phyloP scores from a whole-genome alignment of 2,797 vertebrate species.

The Selene dorsalis region DNA sequence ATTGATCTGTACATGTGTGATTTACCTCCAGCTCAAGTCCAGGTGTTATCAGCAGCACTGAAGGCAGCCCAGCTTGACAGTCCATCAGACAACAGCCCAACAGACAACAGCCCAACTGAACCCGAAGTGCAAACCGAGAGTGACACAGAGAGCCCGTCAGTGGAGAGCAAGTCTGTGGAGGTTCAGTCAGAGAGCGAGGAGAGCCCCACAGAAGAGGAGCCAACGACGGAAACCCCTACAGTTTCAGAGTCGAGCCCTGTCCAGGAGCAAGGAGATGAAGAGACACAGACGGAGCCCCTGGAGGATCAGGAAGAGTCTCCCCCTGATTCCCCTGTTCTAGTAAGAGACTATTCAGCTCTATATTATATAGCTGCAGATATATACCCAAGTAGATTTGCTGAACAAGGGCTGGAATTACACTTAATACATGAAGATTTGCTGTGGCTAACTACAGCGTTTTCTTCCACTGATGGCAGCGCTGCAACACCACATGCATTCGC shows the following conservation, averaged over 20 bases:
- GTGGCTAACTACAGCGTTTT: neutral
- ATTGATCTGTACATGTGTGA: conserved; percentile 28
- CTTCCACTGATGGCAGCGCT: neutral
- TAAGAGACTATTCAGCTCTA: conserved; percentile 44
- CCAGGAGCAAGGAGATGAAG: conserved; percentile 72
- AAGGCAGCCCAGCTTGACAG: conserved; percentile 90
- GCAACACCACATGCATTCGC: neutral
- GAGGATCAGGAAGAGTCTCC: conserved; percentile 74
- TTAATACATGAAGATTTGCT: neutral
- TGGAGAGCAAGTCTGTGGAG: conserved; percentile 60
- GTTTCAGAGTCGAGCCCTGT: conserved; percentile 63
- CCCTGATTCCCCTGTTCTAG: conserved; percentile 70
- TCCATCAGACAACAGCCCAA: conserved; percentile 56
- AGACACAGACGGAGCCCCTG: conserved; percentile 60
- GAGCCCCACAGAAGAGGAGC: conserved; percentile 62
- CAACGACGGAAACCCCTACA: conserved; percentile 39
- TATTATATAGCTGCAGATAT: neutral
- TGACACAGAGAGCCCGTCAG: neutral
- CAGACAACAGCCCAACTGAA: conserved; percentile 55
- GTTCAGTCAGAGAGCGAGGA: conserved; percentile 63
- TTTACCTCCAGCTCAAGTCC: conserved; percentile 87
- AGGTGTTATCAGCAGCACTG: conserved; percentile 91
- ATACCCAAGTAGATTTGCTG: neutral
- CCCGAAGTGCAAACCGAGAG: conserved; percentile 46
- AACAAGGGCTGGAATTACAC: neutral